phyloP scores from a whole-genome alignment of 2,888 invertebrate species.

The Cosmia trapezina region DNA sequence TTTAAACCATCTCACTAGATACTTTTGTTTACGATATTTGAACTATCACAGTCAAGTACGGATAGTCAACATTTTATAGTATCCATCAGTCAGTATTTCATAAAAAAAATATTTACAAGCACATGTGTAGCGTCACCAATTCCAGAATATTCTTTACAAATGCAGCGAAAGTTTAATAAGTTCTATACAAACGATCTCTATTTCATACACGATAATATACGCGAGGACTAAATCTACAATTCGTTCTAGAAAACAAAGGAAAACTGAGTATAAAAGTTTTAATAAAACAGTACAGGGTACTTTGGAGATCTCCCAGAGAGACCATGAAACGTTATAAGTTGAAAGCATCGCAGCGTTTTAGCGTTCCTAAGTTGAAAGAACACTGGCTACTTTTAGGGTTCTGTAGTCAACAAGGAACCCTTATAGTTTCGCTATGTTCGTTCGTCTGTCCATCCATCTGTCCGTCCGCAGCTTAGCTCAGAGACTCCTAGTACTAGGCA shows the following conservation, averaged over 20 bases:
- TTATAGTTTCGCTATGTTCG: too few species aligned
- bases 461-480: too few species aligned
- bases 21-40: constrained; percentile 12
- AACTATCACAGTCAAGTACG: not conserved
- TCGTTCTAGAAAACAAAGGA: constrained; percentile 52
- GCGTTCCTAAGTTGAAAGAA: constrained; percentile 29
- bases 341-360: constrained; percentile 66
- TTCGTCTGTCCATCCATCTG: too few species aligned
- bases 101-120: not conserved
- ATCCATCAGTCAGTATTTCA: not conserved
- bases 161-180: constrained; percentile 22
- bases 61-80: constrained; percentile 8
- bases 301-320: constrained; percentile 66
- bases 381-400: constrained; percentile 25
- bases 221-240: constrained; percentile 40
- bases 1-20: not conserved
- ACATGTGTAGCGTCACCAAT: not conserved
- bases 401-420: too few species aligned
- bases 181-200: not conserved
- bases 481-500: too few species aligned
- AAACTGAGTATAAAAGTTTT: constrained; percentile 66
- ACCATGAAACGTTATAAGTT: constrained; percentile 69
- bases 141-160: not conserved
- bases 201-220: constrained; percentile 39
- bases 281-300: constrained; percentile 67